Evolutionary conservation across 2,888 invertebrate species (phyloP).

Genomic region (Watsonalla cultraria): DNA sequence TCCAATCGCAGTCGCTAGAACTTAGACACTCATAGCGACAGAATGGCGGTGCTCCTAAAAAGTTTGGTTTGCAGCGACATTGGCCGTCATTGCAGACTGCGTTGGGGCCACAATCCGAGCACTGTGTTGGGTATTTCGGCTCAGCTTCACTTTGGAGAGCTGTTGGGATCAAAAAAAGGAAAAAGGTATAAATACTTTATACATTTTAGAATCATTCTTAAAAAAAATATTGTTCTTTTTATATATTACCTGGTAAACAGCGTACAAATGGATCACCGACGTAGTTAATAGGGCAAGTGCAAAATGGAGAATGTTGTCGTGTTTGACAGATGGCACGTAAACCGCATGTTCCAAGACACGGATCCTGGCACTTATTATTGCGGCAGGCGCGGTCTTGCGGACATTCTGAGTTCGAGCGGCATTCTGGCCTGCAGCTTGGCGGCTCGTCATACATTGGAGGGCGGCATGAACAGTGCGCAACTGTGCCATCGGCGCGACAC

Average conservation of each 20-base stretch:
- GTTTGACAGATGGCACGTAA: conserved; percentile 85
- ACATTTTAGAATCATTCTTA: neutral
- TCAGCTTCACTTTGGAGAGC: conserved; percentile 37
- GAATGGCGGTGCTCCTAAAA: conserved; percentile 85
- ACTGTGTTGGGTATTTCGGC: conserved; percentile 72
- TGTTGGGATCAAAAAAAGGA: conserved; percentile 20
- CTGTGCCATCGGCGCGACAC: conserved; percentile 82
- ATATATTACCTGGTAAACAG: conserved; percentile 78
- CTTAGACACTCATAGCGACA: conserved; percentile 86
- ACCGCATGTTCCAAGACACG: conserved; percentile 88
- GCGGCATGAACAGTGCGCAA: conserved; percentile 84
- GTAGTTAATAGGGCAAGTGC: conserved; percentile 83
- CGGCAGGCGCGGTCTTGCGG: conserved; percentile 81
- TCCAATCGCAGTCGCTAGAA: conserved; percentile 84
- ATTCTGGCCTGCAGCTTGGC: conserved; percentile 87
- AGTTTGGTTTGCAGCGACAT: conserved; percentile 83
- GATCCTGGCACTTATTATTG: conserved; percentile 82
- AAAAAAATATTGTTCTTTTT: neutral
- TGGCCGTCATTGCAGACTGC: conserved; percentile 83
- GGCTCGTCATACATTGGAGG: conserved; percentile 84
- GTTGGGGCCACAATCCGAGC: conserved; percentile 86
- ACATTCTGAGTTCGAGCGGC: conserved; percentile 84
- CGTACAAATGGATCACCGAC: conserved; percentile 87
- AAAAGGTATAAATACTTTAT: conserved; percentile 16
- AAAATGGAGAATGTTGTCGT: conserved; percentile 86